Evolutionary conservation across 53 echinoderm and acorn worm species (phyloP), one percentile per base, ranked within the genome.

Genomic region (Echinarachnius parma): DNA sequence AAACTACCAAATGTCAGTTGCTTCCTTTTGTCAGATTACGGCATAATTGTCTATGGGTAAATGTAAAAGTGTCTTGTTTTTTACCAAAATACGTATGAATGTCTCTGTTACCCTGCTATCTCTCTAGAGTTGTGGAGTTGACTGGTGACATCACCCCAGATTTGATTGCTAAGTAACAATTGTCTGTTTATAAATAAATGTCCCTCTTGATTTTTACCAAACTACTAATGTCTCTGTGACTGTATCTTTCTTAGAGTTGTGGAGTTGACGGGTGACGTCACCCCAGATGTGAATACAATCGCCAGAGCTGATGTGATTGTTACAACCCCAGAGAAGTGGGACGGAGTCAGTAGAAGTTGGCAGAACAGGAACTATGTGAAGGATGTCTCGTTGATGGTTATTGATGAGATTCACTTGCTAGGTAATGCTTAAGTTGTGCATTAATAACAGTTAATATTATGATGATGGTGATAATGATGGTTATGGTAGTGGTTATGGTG

Each of bases 281-380:
- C 87, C 35, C 94, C 94, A 37, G 94, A 93, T 21, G 81, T 90
- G 77, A 82, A 74, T 14, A 90, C 94, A 48, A 93, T 93, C 15
- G 89, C 86, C 33, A 75, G 53, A 15, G 90, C 94, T 4, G 94
- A 93, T 35, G 89, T 93, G 3, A 93, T 93, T 25, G 90, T 93
- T 28, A 93, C 94, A 19, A 93, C 94, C 1, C 94, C 94, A 3
- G 94, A 93, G 81, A 93, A 93, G 47, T 93, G 94, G 94, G 94
- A 93, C 33, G 94, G 94, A 20, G 87, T 93, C 33, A 93, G 94
- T 68, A 69, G 94, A 20, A 93, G 94, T 57, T 93, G 94, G 94
- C 94, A 93, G 74, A 93, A 86, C 55, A 80, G 94, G 45, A 90
- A 81, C 34, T 93, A 93, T 48, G 94, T 93, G 63, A 86, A 89